Base-by-base conservation (phyloP, 2,888 invertebrate species). In the Drosophila fulvimacula region DNA sequence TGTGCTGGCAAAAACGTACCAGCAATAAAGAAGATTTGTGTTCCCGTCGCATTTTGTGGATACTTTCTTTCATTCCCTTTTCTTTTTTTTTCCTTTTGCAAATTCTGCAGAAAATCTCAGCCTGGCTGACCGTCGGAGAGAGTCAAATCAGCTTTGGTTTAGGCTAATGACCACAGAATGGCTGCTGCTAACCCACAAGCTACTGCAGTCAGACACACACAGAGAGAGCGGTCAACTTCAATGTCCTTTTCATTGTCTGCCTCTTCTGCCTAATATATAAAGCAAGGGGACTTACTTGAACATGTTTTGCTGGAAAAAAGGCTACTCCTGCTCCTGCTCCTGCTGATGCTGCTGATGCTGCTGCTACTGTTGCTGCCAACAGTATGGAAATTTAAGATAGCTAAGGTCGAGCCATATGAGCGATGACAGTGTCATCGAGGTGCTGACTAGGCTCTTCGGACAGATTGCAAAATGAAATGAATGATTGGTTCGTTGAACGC, bases 111-210 rank as follows among this genome's bases (percentile, higher is more conserved):
- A 87, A 83, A 83, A 83, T 85, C 87, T 88, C 62, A 51, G 81
- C 41, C 62, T 32, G 38, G 52, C 21, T 7, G 27, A 42, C 41
- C 36, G 36, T 27, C 44, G 53, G n/a, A 49, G 67, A 65, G 60
- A 76, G 76, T 78, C 69, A 69, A 83, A 87, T 87, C 83, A 88
- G 79, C 82, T 88, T 82, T 87, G 83, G 87, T 76, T 84, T 87
- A 84, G 87, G 89, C 83, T 88, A 84, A 84, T 84, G 89, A 88
- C 83, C 83, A 88, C 82, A 82, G 79, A 82, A 88, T 88, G 83
- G 86, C 83, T 76, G 79, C 76, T 76, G 76, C 76, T 81, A 66
- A 71, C 71, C 79, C 79, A 78, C 79, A 81, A 75, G 71, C 79
- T 70, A 76, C 79, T 84, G 87, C 89, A 87, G 74, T 74, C 82